These are phyloP conservation scores for Luscinia luscinia DNA, from an alignment of 2,797 vertebrate species.

Conservation along the genomic window DNA sequence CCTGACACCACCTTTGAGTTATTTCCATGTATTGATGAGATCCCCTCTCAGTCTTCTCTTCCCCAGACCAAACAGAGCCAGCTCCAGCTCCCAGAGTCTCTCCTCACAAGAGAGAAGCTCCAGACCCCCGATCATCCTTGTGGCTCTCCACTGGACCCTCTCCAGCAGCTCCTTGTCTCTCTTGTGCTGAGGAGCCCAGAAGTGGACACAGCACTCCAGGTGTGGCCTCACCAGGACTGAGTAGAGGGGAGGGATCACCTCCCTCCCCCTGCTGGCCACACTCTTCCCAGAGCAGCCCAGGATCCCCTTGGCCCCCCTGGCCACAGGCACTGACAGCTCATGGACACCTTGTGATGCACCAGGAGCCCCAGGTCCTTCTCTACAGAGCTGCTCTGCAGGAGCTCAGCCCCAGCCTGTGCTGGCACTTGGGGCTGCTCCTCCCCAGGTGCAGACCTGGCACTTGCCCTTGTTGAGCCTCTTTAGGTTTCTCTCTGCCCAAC, in stretches of 20 bases:
- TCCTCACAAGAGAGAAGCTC: neutral
- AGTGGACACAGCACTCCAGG: no score
- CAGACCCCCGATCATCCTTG: neutral
- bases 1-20: neutral
- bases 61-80: neutral
- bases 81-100: neutral
- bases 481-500: neutral
- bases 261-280: no score
- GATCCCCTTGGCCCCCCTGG: no score
- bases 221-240: no score
- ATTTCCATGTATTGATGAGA: neutral
- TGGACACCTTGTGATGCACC: no score
- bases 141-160: neutral
- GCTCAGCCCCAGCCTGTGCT: neutral
- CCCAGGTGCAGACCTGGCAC: neutral
- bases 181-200: neutral
- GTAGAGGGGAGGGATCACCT: no score
- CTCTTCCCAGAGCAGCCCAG: no score
- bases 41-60: neutral
- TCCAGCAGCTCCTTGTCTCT: neutral
- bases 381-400: neutral
- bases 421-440: neutral
- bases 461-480: neutral
- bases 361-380: no score
- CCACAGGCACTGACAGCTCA: no score